Evolutionary conservation across 2,888 invertebrate genomes (phyloP), one percentile per base, ranked within the genome.

Genomic region (Drosophila mimica): DNA sequence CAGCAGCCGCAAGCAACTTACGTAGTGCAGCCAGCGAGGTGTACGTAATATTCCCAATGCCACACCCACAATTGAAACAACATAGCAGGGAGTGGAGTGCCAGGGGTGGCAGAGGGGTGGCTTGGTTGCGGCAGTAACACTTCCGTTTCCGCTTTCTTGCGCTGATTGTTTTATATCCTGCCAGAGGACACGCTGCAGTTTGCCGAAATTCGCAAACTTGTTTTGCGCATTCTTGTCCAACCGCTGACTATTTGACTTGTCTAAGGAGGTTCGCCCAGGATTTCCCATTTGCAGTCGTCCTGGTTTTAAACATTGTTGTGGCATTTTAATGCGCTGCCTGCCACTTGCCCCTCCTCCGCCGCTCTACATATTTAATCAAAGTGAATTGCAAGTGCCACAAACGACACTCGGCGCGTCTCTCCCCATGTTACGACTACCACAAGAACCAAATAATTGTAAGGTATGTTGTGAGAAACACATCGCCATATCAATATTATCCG

Each of bases 151-250:
- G 90, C 90, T 91, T 84, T 91, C 91, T 91, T 91, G 92, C 91
- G 86, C 91, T 91, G 91, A 91, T 91, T 91, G 91, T 91, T 91
- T 91, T 91, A 91, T 91, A 91, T 91, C 91, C 91, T 91, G 91
- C 88, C 91, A 90, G 87, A 84, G 88, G 81, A 89, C 87, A 81
- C 82, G 84, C 83, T 76, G 74, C 78, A 76, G 71, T 84, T 82
- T 84, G 79, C 82, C 76, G 69, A 90, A 88, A 91, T 86, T 81
- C 87, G 74, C 82, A 86, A 84, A 89, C 88, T 91, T 88, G 91
- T 88, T 90, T 81, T 88, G 82, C 83, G 82, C 86, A 89, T 91
- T 88, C 86, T 91, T 77, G 70, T 63, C 63, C 65, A 30, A 68
- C 71, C 38, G n/a, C 57, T 71, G 79, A 74, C 86, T 80, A 74